phyloP scores from a whole-genome alignment of 2,797 vertebrate species.

The Dipus sagitta region DNA sequence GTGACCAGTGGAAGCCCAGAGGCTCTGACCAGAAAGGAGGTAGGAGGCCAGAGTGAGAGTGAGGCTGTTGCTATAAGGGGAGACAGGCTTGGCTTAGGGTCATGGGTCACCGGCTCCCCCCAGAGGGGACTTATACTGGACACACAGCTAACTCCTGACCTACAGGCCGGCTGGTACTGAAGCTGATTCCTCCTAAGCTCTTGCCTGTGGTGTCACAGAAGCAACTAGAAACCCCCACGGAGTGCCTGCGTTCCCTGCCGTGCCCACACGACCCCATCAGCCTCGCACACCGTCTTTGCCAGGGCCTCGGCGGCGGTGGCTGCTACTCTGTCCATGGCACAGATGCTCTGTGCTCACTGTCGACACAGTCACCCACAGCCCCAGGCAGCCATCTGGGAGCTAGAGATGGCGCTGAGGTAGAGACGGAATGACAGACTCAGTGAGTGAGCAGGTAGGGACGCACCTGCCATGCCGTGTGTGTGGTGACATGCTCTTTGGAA shows the following conservation, averaged over 20 bases:
- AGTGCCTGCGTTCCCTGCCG: too few relatives aligned
- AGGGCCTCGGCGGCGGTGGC: not conserved
- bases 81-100: not conserved
- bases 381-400: not conserved
- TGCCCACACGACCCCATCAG: accelerated
- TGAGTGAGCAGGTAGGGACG: not conserved
- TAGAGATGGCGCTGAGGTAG: not conserved
- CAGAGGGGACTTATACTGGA: not conserved
- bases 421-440: not conserved
- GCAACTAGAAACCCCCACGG: not conserved
- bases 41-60: not conserved
- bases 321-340: not conserved
- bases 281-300: not conserved
- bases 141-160: not conserved
- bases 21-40: too few relatives aligned
- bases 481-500: not conserved
- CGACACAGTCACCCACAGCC: not conserved
- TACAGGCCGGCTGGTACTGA: not conserved
- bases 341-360: not conserved
- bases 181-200: not conserved
- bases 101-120: not conserved
- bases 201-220: too few relatives aligned
- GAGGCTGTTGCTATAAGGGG: accelerated
- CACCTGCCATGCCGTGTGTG: accelerated
- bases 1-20: not conserved